A percentile compares a stretch with the other conserved stretches of the same genome.
Evolutionary conservation across 2,888 invertebrate genomes (phyloP).

Genomic region (Drosophila maculinotata): DNA sequence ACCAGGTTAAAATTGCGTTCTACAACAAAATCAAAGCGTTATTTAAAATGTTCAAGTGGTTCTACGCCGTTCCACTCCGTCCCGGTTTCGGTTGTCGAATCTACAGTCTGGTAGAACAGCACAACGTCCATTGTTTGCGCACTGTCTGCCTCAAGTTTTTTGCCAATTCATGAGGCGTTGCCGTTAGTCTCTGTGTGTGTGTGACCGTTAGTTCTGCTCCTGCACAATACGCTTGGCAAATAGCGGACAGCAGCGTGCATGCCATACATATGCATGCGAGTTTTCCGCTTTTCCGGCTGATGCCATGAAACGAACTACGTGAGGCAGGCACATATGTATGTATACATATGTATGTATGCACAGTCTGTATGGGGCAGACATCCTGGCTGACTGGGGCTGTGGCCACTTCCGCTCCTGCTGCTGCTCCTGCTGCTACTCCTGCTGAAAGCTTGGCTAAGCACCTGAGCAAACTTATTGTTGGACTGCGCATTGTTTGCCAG

Average conservation of each 20-base stretch:
- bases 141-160: slow-evolving; percentile 76
- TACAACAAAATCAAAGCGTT: not conserved
- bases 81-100: slow-evolving; percentile 4
- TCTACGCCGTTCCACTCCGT: slow-evolving; percentile 5
- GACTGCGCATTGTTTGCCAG: slow-evolving; percentile 79
- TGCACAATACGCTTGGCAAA: slow-evolving; percentile 77
- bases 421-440: slow-evolving; percentile 29
- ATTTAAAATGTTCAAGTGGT: not conserved
- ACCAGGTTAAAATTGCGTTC: too few species aligned
- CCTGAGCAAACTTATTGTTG: slow-evolving; percentile 83
- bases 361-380: slow-evolving; percentile 3
- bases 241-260: slow-evolving; percentile 54
- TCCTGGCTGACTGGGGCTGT: slow-evolving; percentile 27
- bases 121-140: slow-evolving; percentile 70
- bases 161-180: slow-evolving; percentile 72
- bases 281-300: slow-evolving; percentile 76
- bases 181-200: slow-evolving; percentile 27
- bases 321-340: slow-evolving; percentile 17
- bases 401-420: slow-evolving; percentile 44
- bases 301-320: slow-evolving; percentile 48
- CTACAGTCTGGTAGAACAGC: slow-evolving; percentile 9
- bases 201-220: slow-evolving; percentile 18
- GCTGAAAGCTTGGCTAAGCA: slow-evolving; percentile 83
- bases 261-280: slow-evolving; percentile 70
- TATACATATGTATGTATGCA: not conserved